phyloP scores from a whole-genome alignment of 2,797 vertebrate species.

The Pterois miles region DNA sequence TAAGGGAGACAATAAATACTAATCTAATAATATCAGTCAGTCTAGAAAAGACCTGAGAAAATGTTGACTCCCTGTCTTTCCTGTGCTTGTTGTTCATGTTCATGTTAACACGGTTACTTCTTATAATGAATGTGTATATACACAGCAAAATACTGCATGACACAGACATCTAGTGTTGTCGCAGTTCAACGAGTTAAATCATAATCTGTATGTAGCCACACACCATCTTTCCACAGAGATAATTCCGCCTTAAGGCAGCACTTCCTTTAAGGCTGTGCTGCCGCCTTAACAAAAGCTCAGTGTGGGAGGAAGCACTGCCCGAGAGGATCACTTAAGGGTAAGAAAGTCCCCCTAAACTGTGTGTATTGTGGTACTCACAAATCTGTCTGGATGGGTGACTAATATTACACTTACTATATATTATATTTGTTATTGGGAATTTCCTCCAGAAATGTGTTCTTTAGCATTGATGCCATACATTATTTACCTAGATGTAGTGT shows the following conservation, averaged over 20 bases:
- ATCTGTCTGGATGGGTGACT: neutral
- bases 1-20: too few relatives aligned
- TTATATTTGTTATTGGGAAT: neutral
- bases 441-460: neutral
- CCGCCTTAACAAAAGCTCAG: constrained; percentile 1
- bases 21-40: too few relatives aligned
- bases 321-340: constrained; percentile 16
- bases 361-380: neutral
- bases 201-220: neutral
- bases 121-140: neutral
- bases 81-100: neutral
- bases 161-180: neutral
- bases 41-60: too few relatives aligned
- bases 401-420: neutral
- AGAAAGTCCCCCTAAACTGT: constrained; percentile 8
- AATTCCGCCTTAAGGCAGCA: constrained; percentile 18
- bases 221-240: neutral
- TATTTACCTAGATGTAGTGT: too few relatives aligned
- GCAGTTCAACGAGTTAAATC: constrained; percentile 2
- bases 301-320: constrained; percentile 7
- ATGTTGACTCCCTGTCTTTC: too few relatives aligned
- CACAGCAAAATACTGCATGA: neutral
- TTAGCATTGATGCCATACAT: neutral
- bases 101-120: neutral
- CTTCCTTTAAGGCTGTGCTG: neutral